A percentile compares a stretch with the other conserved stretches of the same genome.
Conservation (phyloP, 64 coral and sea anemone species). For the Platygyra sinensis region DNA sequence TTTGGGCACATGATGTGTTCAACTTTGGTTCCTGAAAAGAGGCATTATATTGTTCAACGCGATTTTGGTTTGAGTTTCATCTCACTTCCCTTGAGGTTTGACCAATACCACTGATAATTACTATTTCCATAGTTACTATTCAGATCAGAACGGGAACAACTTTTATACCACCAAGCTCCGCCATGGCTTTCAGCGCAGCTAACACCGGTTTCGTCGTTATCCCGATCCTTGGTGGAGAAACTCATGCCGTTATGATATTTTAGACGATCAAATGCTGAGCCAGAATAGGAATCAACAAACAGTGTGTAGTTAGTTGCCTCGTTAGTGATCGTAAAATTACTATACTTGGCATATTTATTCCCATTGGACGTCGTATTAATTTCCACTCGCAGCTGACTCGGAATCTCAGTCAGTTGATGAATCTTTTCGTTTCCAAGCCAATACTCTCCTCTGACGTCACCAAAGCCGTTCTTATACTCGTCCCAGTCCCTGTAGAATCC, state of each 20-base stretch:
- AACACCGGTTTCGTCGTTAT: slow-evolving; percentile 23
- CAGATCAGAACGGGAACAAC: neutral
- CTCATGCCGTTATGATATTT: slow-evolving; percentile 29
- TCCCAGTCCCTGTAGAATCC: slow-evolving; percentile 7
- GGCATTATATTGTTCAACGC: too few relatives aligned
- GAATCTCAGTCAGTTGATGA: slow-evolving; percentile 25
- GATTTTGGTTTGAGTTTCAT: slow-evolving; percentile 13
- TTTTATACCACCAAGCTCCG: slow-evolving; percentile 65
- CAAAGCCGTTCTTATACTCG: slow-evolving; percentile 17
- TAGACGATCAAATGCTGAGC: too few relatives aligned
- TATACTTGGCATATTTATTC: slow-evolving; percentile 45
- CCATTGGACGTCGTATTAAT: neutral
- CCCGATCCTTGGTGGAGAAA: slow-evolving; percentile 51
- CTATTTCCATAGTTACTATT: slow-evolving; percentile 7
- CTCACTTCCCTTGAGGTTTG: neutral
- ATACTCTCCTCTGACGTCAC: slow-evolving; percentile 18
- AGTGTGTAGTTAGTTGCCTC: slow-evolving; percentile 22
- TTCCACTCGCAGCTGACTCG: slow-evolving; percentile 10
- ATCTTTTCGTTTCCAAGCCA: slow-evolving; percentile 33
- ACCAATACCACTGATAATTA: neutral
- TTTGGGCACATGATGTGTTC: too few relatives aligned
- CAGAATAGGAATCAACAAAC: slow-evolving; percentile 47
- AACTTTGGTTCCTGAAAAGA: too few relatives aligned
- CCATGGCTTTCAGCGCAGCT: slow-evolving; percentile 51
- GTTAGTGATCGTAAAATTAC: slow-evolving; percentile 34